These are phyloP conservation scores for Gerris lacustris DNA, from an alignment of 2,888 invertebrate species.

Conservation along the genomic window DNA sequence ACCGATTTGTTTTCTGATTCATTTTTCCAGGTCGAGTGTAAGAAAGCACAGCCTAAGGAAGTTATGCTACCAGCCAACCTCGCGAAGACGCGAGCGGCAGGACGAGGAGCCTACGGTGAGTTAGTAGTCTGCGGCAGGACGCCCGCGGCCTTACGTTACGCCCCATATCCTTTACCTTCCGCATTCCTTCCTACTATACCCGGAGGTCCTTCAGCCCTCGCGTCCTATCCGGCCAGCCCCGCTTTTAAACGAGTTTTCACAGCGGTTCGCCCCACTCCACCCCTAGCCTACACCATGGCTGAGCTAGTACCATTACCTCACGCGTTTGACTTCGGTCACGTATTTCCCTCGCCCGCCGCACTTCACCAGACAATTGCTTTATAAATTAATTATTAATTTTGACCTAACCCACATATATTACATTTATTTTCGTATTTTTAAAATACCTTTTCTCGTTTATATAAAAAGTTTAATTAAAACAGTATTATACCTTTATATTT, in stretches of 20 bases:
- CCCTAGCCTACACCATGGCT: slow-evolving; percentile 53
- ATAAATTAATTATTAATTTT: neutral
- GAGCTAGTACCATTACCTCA: slow-evolving; percentile 60
- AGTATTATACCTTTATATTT: no score
- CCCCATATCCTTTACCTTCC: slow-evolving; percentile 28
- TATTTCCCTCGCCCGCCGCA: slow-evolving; percentile 21
- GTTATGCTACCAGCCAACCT: slow-evolving; percentile 97
- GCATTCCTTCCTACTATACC: slow-evolving; percentile 15
- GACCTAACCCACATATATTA: no score
- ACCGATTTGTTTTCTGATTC: no score
- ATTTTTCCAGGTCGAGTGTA: slow-evolving; percentile 86
- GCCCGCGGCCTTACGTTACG: slow-evolving; percentile 22
- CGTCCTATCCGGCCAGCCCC: slow-evolving; percentile 29
- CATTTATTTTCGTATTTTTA: no score
- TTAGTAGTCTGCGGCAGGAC: slow-evolving; percentile 65
- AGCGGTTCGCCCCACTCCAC: slow-evolving; percentile 41
- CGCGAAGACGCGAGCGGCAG: slow-evolving; percentile 89
- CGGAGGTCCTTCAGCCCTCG: slow-evolving; percentile 18
- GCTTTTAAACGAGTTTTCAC: slow-evolving; percentile 28
- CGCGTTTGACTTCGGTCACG: slow-evolving; percentile 47
- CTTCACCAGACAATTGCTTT: slow-evolving; percentile 5
- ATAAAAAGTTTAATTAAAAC: no score
- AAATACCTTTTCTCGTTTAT: no score
- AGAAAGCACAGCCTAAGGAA: slow-evolving; percentile 99
- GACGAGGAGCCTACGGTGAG: slow-evolving; percentile 96